Conservation (phyloP, 2,797 vertebrate genomes). For the Sarcoramphus papa region DNA sequence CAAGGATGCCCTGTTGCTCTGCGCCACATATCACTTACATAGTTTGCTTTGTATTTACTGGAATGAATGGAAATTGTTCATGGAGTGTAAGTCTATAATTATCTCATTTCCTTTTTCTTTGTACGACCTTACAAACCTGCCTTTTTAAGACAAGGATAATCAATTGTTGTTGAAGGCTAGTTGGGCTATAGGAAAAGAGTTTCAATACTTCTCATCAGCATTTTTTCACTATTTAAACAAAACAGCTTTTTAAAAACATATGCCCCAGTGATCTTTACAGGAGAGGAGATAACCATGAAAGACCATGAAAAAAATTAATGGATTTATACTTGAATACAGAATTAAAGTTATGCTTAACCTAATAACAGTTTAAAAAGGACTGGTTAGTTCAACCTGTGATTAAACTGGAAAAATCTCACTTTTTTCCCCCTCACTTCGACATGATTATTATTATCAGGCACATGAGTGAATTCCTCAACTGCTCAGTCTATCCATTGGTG, state of each 20-base stretch:
- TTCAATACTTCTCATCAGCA: background rate
- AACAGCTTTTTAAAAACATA: background rate
- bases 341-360: background rate
- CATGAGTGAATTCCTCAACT: background rate
- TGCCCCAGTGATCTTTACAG: background rate
- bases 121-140: background rate
- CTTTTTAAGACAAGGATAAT: background rate
- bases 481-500: background rate
- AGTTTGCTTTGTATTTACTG: background rate
- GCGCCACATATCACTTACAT: background rate
- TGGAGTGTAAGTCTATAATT: background rate
- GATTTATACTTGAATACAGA: background rate
- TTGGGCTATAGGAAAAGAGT: background rate
- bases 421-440: background rate
- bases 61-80: background rate
- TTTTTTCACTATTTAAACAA: background rate
- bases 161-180: background rate
- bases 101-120: background rate
- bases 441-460: background rate
- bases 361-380: background rate
- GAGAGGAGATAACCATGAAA: background rate
- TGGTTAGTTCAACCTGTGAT: background rate
- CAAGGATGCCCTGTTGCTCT: background rate
- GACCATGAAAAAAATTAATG: background rate
- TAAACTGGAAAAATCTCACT: background rate